Percentiles rank a stretch among this genome's conserved stretches.
Evolutionary conservation across 1,140 invertebrate genomes (phyloP).

Genomic region (Trachymyrmex septentrionalis): DNA sequence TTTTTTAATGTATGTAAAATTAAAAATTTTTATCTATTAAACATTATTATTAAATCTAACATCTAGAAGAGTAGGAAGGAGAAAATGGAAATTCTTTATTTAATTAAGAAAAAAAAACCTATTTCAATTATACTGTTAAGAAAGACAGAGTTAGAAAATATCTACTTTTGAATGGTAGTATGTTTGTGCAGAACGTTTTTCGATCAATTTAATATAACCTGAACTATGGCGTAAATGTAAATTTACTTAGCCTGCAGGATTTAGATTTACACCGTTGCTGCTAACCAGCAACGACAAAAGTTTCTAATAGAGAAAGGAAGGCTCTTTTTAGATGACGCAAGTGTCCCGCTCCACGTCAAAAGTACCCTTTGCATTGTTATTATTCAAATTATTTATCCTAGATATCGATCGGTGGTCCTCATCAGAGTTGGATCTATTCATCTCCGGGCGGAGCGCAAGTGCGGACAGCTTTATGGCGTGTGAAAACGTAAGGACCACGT

Average conservation of each 20-base stretch:
- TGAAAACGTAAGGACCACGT: constrained; percentile 80
- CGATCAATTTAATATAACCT: too few species aligned
- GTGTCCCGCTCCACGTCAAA: background rate
- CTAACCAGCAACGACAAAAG: background rate
- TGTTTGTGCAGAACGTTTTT: too few species aligned
- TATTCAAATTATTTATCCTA: constrained; percentile 45
- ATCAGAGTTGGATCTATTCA: constrained; percentile 47
- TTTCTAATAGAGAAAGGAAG: background rate
- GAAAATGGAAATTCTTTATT: too few species aligned
- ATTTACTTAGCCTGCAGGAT: background rate
- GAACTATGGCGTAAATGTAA: background rate
- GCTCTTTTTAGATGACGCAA: background rate
- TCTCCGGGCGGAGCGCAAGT: constrained; percentile 65
- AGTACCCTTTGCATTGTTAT: background rate
- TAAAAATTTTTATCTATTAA: too few species aligned
- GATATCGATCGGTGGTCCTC: constrained; percentile 26
- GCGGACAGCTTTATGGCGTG: constrained; percentile 82
- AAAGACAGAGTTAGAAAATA: background rate
- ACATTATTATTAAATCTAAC: too few species aligned
- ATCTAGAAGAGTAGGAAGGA: too few species aligned
- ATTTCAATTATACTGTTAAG: too few species aligned
- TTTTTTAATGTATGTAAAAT: too few species aligned
- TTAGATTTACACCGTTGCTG: background rate
- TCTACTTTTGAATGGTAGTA: too few species aligned
- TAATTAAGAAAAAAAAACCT: too few species aligned